Conservation (phyloP, 2,797 vertebrate genomes). For the Pseudopleuronectes americanus region DNA sequence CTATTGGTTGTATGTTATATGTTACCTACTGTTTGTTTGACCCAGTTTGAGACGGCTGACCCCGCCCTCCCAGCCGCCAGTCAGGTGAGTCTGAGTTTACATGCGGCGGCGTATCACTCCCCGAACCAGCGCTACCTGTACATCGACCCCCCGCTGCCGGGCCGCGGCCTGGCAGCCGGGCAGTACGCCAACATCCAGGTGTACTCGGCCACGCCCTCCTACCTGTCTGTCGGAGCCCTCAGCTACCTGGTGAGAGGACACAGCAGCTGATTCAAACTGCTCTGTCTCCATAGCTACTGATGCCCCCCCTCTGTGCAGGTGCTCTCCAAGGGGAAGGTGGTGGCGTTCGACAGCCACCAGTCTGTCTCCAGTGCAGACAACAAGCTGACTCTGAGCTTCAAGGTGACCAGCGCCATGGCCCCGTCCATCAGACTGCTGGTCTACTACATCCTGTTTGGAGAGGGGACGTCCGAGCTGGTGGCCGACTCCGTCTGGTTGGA, state of each 20-base stretch:
- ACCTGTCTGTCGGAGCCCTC: slow-evolving; percentile 82
- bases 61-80: slow-evolving; percentile 74
- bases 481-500: slow-evolving; percentile 93
- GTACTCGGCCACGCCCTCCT: slow-evolving; percentile 80
- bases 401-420: slow-evolving; percentile 88
- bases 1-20: neutral
- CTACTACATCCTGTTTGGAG: slow-evolving; percentile 89
- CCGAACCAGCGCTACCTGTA: slow-evolving; percentile 90
- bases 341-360: slow-evolving; percentile 76
- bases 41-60: slow-evolving; percentile 86
- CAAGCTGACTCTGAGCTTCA: slow-evolving; percentile 83
- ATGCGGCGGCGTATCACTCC: slow-evolving; percentile 85
- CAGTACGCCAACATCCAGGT: slow-evolving; percentile 78
- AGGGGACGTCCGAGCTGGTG: slow-evolving; percentile 88
- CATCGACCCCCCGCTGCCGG: slow-evolving; percentile 83
- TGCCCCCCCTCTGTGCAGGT: slow-evolving; percentile 47
- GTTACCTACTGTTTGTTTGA: neutral
- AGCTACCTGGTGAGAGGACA: slow-evolving; percentile 88
- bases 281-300: slow-evolving; percentile 12
- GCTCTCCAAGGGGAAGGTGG: slow-evolving; percentile 89
- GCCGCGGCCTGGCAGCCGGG: slow-evolving; percentile 77
- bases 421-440: slow-evolving; percentile 92
- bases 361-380: slow-evolving; percentile 43
- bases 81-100: slow-evolving; percentile 81
- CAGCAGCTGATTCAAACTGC: fast-evolving